Evolutionary conservation across 2,888 invertebrate species (phyloP), one percentile per base, ranked within the genome.

Genomic region (Lochmaea capreae): DNA sequence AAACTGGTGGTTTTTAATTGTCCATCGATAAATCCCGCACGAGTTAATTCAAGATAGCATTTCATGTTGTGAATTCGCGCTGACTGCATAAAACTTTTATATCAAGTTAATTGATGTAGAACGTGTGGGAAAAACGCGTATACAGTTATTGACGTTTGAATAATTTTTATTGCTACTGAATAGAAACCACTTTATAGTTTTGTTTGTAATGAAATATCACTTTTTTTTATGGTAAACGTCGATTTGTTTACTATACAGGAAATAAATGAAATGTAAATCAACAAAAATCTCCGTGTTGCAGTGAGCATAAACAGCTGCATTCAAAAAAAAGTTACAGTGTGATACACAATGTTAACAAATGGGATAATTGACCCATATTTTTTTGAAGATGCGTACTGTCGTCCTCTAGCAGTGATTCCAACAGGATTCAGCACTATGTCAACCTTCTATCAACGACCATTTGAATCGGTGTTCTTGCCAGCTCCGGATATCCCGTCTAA

Each of bases 1-100:
- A 46, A 65, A 65, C 65, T 46, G 9, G 49, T n/a, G 46, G n/a
- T 46, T 65, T 52, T 65, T 26, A 52, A 65, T 65, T 58, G 18
- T 52, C 5, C 52, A 52, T n/a, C 52, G n/a, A 52, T 52, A 52
- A 14, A 52, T 54, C 10, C 18, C 54, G 10, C 54, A 18, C 54
- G 16, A 54, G 54, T 54, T 18, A 54, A 54, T 54, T 54, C 54
- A 54, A 54, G 54, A 54, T 54, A 18, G 3, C 9, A 18, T 16
- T 54, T 18, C 18, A 54, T 54, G 54, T 18, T 54, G 54, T 54
- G 3, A 18, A 54, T 18, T 54, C 8, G 18, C 54, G 54, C 54
- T 54, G 54, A 54, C 54, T 54, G 11, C 54, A 54, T 54, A 54
- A 54, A 54, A 54, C 16, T 54, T 54, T 54, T 18, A 54, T 10